phyloP scores from a whole-genome alignment of 2,888 invertebrate species.

The Hyppa rectilinea region DNA sequence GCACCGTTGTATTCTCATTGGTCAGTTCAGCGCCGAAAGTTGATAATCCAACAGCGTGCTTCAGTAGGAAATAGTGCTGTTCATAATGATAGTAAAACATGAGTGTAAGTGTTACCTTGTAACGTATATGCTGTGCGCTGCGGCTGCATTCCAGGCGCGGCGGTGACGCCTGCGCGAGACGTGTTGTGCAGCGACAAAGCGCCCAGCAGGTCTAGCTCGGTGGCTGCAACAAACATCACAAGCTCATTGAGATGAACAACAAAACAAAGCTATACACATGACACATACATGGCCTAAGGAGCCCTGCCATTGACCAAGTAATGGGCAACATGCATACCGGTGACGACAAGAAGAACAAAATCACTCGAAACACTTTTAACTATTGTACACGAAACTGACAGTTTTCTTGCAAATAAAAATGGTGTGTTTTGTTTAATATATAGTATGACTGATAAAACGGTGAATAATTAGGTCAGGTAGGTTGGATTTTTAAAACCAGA shows the following conservation, averaged over 20 bases:
- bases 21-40: not conserved
- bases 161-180: slow-evolving; percentile 93
- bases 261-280: not conserved
- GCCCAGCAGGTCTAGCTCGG: slow-evolving; percentile 94
- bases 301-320: not conserved
- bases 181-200: slow-evolving; percentile 95
- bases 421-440: not conserved
- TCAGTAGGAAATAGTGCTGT: too few relatives aligned
- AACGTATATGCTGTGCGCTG: slow-evolving; percentile 93
- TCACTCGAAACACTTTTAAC: not conserved
- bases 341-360: not conserved
- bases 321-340: too few relatives aligned
- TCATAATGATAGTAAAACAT: not conserved
- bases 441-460: not conserved
- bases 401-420: not conserved
- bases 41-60: not conserved
- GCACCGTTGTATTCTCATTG: too few relatives aligned
- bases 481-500: not conserved
- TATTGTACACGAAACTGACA: not conserved
- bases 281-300: not conserved
- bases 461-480: not conserved
- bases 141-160: slow-evolving; percentile 92
- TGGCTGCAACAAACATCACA: slow-evolving; percentile 89
- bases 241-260: not conserved
- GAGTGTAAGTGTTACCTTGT: slow-evolving; percentile 90